Evolutionary conservation across 2,888 invertebrate species (phyloP), one percentile per base, ranked within the genome.

Genomic region (Synanthedon tipuliformis): DNA sequence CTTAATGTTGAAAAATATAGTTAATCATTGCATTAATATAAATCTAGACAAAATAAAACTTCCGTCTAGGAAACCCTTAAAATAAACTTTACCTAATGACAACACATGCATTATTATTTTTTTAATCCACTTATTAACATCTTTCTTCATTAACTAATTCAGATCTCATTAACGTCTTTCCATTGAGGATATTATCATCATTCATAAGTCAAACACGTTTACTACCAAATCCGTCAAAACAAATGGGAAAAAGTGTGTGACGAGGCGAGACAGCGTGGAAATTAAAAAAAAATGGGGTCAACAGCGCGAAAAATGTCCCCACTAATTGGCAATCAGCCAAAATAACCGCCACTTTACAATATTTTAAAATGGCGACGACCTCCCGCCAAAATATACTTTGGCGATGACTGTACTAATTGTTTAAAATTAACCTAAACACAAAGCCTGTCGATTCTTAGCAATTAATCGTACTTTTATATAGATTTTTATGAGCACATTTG

Each of bases 251-350:
- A 64, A 62, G 59, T 53, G 50, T 53, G 50, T 48, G 52, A 5
- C 62, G 70, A 82, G 82, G 7, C 62, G 70, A 82, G 82, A 82
- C 82, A 59, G 78, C 77, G 74, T 76, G 81, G 75, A 58, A 16
- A 49, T 49, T 1, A 49, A 63, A 66, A 69, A 77, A 66, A 69
- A 77, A 73, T 66, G 59, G 62, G 81, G 83, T 77, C 81, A 78
- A 59, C 61, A 66, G 56, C 71, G 80, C 74, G 69, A 81, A 81
- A 76, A 75, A 75, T 81, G 81, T 75, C 77, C 63, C 64, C 66
- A 57, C 18, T 56, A 53, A 41, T 63, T 81, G 82, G 81, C 76
- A 57, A n/a, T 16, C n/a, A 54, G 75, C 83, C 83, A 79, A 45
- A n/a, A 40, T 16, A 34, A 51, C 54, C 41, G 41, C 57, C 57